Percentiles rank a stretch among this genome's conserved stretches.
Conservation (phyloP, 2,797 vertebrate species). For the Poecilia picta region DNA sequence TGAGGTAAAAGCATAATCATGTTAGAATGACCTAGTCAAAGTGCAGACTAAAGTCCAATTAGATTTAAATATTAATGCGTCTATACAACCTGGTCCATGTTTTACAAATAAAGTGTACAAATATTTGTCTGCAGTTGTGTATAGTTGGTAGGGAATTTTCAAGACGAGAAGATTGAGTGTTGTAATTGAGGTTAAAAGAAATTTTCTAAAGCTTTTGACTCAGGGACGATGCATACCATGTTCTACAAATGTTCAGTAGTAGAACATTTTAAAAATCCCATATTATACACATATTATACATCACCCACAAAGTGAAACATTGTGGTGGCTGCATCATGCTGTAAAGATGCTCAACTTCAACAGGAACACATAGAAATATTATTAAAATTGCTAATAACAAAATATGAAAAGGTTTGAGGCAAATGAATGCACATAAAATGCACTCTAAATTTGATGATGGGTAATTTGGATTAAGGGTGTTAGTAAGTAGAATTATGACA, state of each 20-base stretch:
- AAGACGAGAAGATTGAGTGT: background rate
- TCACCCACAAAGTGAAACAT: no score
- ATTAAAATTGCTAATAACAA: background rate
- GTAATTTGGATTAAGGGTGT: background rate
- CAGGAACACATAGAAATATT: background rate
- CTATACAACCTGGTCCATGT: background rate
- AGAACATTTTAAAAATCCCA: background rate
- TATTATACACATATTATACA: background rate
- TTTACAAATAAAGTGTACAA: background rate
- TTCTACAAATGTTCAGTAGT: background rate
- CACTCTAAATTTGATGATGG: background rate
- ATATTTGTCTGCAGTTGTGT: background rate
- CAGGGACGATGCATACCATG: background rate
- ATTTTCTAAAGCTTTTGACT: background rate
- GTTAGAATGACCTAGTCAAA: background rate
- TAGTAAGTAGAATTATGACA: background rate
- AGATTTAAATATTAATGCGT: background rate
- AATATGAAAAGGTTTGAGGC: background rate
- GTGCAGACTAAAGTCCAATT: background rate
- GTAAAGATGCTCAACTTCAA: background rate
- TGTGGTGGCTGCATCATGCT: no score
- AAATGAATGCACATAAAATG: background rate
- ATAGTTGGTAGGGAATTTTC: background rate
- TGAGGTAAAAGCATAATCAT: background rate
- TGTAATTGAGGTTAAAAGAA: background rate